phyloP scores from a whole-genome alignment of 2,113 vertebrate genomes.

The Gopherus flavomarginatus region DNA sequence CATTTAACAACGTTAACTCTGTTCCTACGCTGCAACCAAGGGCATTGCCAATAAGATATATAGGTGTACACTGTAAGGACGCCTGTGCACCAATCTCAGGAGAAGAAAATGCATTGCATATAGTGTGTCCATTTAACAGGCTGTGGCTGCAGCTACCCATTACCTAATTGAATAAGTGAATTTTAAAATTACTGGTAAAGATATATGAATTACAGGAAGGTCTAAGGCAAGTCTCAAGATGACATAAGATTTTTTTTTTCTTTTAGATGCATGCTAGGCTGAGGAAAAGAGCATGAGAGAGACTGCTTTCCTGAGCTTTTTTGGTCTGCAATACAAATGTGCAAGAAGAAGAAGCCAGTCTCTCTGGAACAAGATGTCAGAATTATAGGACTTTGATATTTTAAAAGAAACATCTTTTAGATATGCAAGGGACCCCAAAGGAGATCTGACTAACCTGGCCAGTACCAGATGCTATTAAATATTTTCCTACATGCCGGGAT shows the following conservation, averaged over 20 bases:
- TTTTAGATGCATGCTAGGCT: background rate
- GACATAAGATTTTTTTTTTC: background rate
- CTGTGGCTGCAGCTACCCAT: background rate
- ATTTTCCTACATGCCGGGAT: background rate
- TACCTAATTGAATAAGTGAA: background rate
- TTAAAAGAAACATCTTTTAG: slow-evolving; percentile 51
- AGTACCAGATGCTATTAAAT: background rate
- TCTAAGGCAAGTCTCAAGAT: background rate
- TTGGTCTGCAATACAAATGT: background rate
- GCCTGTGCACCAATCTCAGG: background rate
- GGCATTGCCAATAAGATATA: background rate
- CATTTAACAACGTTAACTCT: background rate
- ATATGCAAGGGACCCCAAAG: slow-evolving; percentile 20
- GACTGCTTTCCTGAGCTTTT: slow-evolving; percentile 9
- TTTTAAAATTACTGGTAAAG: background rate
- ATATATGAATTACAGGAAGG: background rate
- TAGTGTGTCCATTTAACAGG: background rate
- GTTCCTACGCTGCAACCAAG: background rate
- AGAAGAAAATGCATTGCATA: background rate
- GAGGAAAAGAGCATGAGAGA: background rate
- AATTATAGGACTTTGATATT: slow-evolving; percentile 8
- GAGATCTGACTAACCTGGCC: slow-evolving; percentile 24
- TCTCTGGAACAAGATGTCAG: background rate
- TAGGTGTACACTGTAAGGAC: background rate
- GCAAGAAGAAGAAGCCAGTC: background rate